Evolutionary conservation across 2,113 vertebrate species (phyloP).

Genomic region (Pomatostomus ruficeps): DNA sequence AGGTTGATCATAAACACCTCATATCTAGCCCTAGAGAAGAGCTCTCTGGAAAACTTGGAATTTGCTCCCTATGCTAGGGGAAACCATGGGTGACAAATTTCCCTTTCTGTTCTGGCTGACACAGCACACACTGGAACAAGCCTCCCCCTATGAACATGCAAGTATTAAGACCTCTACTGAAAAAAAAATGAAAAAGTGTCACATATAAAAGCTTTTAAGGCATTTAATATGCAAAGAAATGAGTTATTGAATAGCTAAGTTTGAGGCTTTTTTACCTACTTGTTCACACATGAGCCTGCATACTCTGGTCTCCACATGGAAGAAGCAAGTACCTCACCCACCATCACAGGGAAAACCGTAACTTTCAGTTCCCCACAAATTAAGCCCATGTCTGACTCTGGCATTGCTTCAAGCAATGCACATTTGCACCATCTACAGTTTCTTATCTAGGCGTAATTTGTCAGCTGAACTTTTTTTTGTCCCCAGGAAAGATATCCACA

Average conservation of each 20-base stretch:
- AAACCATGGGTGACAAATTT: background rate
- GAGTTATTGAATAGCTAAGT: background rate
- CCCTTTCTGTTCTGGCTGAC: background rate
- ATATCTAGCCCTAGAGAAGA: background rate
- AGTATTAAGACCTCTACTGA: background rate
- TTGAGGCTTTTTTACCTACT: background rate
- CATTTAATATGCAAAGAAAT: background rate
- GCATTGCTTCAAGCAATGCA: background rate
- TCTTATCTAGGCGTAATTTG: background rate
- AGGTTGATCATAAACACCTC: background rate
- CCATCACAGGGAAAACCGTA: background rate
- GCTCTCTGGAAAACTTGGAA: background rate
- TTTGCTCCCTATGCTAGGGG: background rate
- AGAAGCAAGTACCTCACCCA: background rate
- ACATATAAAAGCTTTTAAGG: background rate
- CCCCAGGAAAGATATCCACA: background rate
- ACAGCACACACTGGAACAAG: background rate
- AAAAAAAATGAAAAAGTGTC: background rate
- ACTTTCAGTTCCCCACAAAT: background rate
- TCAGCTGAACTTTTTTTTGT: rapidly evolving
- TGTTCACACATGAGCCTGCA: background rate
- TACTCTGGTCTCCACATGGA: background rate
- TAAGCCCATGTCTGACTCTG: background rate
- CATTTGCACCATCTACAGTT: background rate
- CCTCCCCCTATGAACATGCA: background rate